phyloP scores from a whole-genome alignment of 2,113 vertebrate species.

The Zosterops hypoxanthus region DNA sequence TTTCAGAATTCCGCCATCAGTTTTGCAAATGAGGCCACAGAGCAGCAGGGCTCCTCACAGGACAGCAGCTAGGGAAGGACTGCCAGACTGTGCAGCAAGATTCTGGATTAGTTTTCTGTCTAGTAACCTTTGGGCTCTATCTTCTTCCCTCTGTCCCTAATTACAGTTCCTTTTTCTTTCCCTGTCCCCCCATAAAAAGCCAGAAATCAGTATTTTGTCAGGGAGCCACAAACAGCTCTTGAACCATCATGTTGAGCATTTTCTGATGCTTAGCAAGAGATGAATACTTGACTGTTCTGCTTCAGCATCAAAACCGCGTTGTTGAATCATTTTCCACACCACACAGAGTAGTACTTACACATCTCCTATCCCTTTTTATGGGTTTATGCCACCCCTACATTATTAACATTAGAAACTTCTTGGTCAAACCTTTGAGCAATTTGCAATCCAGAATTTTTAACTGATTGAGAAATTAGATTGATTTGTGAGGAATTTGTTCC shows the following conservation, averaged over 20 bases:
- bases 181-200: background rate
- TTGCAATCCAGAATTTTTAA: background rate
- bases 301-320: background rate
- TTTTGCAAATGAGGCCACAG: background rate
- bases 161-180: too few species aligned
- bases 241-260: background rate
- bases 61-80: background rate
- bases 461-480: background rate
- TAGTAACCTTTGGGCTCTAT: background rate
- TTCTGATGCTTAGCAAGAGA: background rate
- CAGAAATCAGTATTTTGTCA: background rate
- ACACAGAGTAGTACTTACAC: background rate
- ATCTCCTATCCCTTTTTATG: background rate
- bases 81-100: background rate
- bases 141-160: background rate
- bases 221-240: background rate
- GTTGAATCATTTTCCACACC: background rate
- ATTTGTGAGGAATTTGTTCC: background rate
- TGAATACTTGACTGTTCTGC: background rate
- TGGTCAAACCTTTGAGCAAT: background rate
- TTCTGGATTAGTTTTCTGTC: background rate
- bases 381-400: background rate
- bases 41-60: background rate
- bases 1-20: background rate
- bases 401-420: background rate